These are phyloP conservation scores for Forbesichthys papilliferus DNA, from an alignment of 2,113 vertebrate species.

Conservation along the genomic window DNA sequence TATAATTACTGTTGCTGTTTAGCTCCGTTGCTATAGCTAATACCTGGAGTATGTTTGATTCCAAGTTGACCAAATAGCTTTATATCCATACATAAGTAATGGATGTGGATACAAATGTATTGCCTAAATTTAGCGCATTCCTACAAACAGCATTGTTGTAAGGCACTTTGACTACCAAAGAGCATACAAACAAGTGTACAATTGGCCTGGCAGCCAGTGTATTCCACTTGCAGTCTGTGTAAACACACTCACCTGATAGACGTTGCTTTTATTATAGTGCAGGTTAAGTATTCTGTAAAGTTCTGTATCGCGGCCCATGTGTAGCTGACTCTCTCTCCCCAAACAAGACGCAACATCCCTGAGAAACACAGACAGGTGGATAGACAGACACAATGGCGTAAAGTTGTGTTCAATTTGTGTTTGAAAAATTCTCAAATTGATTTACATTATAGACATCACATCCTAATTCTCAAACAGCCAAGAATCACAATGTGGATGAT, in stretches of 20 bases:
- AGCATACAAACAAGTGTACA: neutral
- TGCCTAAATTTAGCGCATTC: neutral
- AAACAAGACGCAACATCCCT: conserved; percentile 69
- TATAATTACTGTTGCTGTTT: no score
- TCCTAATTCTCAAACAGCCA: no score
- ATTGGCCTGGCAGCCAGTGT: neutral
- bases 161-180: neutral
- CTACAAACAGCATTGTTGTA: neutral
- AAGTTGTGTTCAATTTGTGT: neutral
- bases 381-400: conserved; percentile 19
- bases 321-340: conserved; percentile 64
- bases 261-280: conserved; percentile 83
- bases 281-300: conserved; percentile 81
- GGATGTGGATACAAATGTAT: no score
- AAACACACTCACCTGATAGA: conserved; percentile 73
- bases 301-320: conserved; percentile 76
- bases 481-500: no score
- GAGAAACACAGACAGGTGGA: neutral
- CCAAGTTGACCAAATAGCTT: no score
- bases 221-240: no score
- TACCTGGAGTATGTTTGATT: no score
- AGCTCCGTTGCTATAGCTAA: no score
- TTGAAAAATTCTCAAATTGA: neutral
- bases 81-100: no score
- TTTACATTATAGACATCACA: no score